Percentiles rank a stretch among this genome's conserved stretches.
Evolutionary conservation across 1,140 invertebrate species (phyloP).

Genomic region (Mercenaria mercenaria): DNA sequence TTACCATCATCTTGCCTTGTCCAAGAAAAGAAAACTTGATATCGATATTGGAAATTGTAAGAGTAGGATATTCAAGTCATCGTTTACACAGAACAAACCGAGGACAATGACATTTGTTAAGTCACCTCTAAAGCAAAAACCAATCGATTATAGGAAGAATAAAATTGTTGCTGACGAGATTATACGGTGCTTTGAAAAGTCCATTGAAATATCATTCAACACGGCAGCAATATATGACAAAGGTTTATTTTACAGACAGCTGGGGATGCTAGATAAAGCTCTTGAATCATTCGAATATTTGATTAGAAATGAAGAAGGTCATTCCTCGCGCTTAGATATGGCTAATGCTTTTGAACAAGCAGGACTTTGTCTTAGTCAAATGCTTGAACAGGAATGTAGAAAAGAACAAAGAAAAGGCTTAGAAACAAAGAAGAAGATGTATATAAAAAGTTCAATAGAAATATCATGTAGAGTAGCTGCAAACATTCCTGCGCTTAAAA

Average conservation of each 20-base stretch:
- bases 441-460: neutral
- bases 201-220: neutral
- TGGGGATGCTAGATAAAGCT: neutral
- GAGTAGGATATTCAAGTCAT: too few species aligned
- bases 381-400: neutral
- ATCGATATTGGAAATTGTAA: neutral
- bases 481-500: neutral
- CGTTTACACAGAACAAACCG: too few species aligned
- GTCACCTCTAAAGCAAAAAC: neutral
- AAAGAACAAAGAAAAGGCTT: neutral
- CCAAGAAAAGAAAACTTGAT: neutral
- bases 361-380: neutral
- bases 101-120: neutral
- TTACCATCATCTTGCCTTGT: slow-evolving; percentile 4
- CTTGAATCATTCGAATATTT: neutral
- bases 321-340: neutral
- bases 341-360: slow-evolving; percentile 42
- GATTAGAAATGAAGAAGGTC: neutral
- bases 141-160: neutral
- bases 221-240: slow-evolving; percentile 15
- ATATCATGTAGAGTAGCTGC: neutral
- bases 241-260: slow-evolving; percentile 31
- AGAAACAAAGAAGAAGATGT: neutral
- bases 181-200: neutral
- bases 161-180: neutral